phyloP scores from a whole-genome alignment of 2,113 vertebrate genomes.

The Misgurnus mizolepis region DNA sequence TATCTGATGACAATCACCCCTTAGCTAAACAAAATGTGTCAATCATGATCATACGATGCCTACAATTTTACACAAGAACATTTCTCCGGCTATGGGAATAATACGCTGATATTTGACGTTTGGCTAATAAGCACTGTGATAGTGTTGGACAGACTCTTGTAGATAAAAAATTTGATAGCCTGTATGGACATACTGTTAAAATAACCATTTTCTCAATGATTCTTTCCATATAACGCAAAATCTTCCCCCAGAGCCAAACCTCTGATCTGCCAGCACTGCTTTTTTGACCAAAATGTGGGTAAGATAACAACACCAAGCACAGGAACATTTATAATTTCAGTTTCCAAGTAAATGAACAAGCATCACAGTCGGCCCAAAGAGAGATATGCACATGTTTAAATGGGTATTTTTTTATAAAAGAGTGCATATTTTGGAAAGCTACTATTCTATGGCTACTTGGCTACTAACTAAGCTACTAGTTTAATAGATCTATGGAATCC shows the following conservation, averaged over 20 bases:
- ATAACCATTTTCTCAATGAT: conserved; percentile 6
- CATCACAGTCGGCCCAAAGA: not conserved
- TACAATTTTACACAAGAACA: not conserved
- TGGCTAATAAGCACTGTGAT: not conserved
- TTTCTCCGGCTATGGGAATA: not conserved
- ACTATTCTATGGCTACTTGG: too few relatives aligned
- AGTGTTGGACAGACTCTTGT: not conserved
- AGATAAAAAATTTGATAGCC: not conserved
- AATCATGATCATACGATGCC: not conserved
- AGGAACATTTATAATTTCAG: conserved; percentile 3
- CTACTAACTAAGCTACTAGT: too few relatives aligned
- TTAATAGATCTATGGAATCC: too few relatives aligned
- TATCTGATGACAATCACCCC: conserved; percentile 47
- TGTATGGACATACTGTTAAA: conserved; percentile 13
- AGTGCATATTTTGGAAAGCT: too few relatives aligned
- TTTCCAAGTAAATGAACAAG: conserved; percentile 24
- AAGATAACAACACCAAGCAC: conserved; percentile 44
- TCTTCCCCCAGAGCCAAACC: conserved; percentile 27
- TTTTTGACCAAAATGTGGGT: conserved; percentile 43
- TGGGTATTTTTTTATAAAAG: too few relatives aligned
- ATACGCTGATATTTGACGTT: not conserved
- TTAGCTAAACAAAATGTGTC: conserved; percentile 17
- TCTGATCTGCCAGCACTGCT: conserved; percentile 40
- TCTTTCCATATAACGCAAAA: conserved; percentile 45
- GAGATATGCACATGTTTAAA: not conserved